Conservation (phyloP, 2,888 invertebrate species). For the Girardia tigrina region DNA sequence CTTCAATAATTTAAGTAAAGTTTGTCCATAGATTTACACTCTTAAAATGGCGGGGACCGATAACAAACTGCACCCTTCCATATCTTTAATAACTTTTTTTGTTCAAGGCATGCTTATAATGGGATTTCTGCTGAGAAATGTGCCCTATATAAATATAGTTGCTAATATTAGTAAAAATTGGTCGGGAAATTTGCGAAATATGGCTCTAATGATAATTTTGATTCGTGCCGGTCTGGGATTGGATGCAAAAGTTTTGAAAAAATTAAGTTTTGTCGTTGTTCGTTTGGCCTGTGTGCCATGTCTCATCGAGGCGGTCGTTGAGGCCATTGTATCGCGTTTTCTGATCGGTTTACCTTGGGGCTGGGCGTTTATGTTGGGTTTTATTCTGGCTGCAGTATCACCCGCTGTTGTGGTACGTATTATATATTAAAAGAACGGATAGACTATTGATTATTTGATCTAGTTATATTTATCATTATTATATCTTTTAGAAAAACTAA, state of each 20-base stretch:
- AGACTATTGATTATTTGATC: too few species aligned
- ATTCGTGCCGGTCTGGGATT: constrained; percentile 81
- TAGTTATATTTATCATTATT: too few species aligned
- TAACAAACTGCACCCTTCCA: too few species aligned
- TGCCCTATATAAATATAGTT: constrained; percentile 44
- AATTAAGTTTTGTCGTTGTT: constrained; percentile 58
- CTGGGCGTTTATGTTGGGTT: constrained; percentile 65
- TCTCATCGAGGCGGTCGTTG: constrained; percentile 62
- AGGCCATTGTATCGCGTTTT: constrained; percentile 61
- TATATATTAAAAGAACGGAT: too few species aligned
- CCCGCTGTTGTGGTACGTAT: constrained; percentile 95
- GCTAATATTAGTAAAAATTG: constrained; percentile 42
- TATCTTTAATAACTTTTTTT: too few species aligned
- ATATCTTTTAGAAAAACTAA: too few species aligned
- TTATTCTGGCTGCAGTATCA: constrained; percentile 66
- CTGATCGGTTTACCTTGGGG: constrained; percentile 69
- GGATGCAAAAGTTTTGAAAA: constrained; percentile 70
- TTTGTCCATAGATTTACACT: too few species aligned
- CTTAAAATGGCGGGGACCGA: too few species aligned
- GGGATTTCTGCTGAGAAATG: constrained; percentile 42
- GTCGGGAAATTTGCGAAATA: constrained; percentile 58
- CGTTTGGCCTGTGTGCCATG: constrained; percentile 76
- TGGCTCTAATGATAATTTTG: constrained; percentile 77
- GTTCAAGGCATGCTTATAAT: background rate
- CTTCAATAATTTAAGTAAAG: too few species aligned